These are phyloP conservation scores for Xiphophorus couchianus DNA, from an alignment of 2,113 vertebrate species.

Conservation along the genomic window DNA sequence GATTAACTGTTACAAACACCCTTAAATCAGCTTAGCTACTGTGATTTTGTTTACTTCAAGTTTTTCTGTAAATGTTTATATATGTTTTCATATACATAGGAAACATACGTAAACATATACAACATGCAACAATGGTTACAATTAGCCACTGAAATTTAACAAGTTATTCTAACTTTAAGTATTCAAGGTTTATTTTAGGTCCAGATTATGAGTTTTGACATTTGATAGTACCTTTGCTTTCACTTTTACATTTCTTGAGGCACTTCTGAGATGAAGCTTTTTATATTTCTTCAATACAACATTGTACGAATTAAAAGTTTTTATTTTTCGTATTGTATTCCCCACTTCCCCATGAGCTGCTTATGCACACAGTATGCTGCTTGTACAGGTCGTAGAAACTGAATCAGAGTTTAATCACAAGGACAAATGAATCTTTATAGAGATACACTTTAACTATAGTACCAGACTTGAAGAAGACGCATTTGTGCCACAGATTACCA, in stretches of 20 bases:
- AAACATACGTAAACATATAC: too few species aligned
- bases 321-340: not conserved
- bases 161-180: too few species aligned
- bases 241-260: not conserved
- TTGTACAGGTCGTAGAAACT: not conserved
- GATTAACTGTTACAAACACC: not conserved
- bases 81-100: too few species aligned
- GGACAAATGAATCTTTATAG: not conserved
- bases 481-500: not conserved
- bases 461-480: not conserved
- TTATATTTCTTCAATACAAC: not conserved
- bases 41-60: not conserved
- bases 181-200: too few species aligned
- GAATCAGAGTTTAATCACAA: not conserved
- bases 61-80: not conserved
- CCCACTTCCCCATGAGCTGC: not conserved
- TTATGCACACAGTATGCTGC: too few species aligned
- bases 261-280: not conserved
- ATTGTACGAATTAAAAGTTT: not conserved
- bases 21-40: not conserved
- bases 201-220: too few species aligned
- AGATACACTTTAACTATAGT: not conserved
- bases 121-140: too few species aligned
- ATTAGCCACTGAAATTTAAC: too few species aligned
- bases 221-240: too few species aligned